These are phyloP conservation scores for Macrochelys suwanniensis DNA, from an alignment of 2,797 vertebrate genomes.

Conservation along the genomic window DNA sequence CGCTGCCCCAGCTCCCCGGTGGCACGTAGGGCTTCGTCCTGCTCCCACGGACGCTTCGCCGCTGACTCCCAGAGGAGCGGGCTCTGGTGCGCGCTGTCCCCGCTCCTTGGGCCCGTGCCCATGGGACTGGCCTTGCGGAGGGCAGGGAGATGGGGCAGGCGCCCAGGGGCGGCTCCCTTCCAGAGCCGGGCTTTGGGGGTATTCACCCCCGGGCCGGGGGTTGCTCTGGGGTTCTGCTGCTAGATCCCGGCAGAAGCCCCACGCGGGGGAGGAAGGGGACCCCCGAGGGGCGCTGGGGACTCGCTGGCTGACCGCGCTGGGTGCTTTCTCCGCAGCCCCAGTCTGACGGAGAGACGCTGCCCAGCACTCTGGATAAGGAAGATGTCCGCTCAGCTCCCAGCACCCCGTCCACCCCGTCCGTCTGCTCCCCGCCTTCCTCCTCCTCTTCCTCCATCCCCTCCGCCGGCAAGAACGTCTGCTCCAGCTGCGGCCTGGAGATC, in stretches of 20 bases:
- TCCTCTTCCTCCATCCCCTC: slow-evolving; percentile 88
- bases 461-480: slow-evolving; percentile 91
- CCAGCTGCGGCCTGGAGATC: slow-evolving; percentile 94
- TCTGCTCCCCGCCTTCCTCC: slow-evolving; percentile 91
- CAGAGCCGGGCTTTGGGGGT: not conserved
- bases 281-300: not conserved
- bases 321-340: slow-evolving; percentile 86
- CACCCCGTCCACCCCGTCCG: slow-evolving; percentile 91
- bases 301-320: not conserved
- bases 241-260: no score
- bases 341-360: slow-evolving; percentile 92
- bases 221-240: no score
- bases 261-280: not conserved
- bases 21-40: not conserved
- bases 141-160: not conserved
- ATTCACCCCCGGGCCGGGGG: not conserved
- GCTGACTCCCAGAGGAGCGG: not conserved
- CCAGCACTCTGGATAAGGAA: slow-evolving; percentile 91
- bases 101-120: not conserved
- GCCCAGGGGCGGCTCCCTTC: no score
- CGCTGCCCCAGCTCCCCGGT: slow-evolving; percentile 79
- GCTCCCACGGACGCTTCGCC: not conserved
- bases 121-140: not conserved
- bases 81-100: not conserved
- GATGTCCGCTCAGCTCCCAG: slow-evolving; percentile 90